Evolutionary conservation across 2,888 invertebrate species (phyloP), one percentile per base, ranked within the genome.

Genomic region (Stenotaenia linearis): DNA sequence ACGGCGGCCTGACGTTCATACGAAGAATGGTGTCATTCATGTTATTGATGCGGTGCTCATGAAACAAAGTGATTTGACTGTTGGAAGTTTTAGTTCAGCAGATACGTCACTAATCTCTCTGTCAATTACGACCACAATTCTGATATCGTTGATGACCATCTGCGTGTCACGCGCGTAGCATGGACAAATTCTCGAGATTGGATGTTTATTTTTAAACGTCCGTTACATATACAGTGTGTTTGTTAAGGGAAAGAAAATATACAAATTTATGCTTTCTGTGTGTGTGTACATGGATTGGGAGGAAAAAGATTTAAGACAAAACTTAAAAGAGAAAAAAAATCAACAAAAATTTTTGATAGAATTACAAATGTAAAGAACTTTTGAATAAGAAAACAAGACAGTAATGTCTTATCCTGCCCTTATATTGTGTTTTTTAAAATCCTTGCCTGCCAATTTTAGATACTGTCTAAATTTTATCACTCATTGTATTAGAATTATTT

Each of bases 1-100:
- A 77, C 92, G 92, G 86, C 91, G 96, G 82, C 94, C 97, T 28
- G 96, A 98, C 86, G 94, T 98, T 4, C 94, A 95, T 84, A 97
- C 97, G 87, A 96, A 95, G 86, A 97, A 97, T 86, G 97, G 97
- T 78, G 93, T 96, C 83, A 96, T 97, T 83, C 97, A 97, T 87
- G 94, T 96, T 82, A 95, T 97, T 85, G 96, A 96, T 85, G 90
- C 90, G 83, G 96, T 96, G 5, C 91, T 97, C 85, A 88, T 96
- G 81, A 90, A 91, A 84, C 93, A 93, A 84, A 92, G 91, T 84
- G 96, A 97, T 87, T 91, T 96, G 81, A 90, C 91, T 25, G 69
- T 69, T 69, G 69, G 69, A 25, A 28, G 69, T 69, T 69, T 69
- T 28, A 69, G 69, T 28, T 69, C 69, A 10, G 69, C 69, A 69